Evolutionary conservation across 2,113 vertebrate species (phyloP).

Genomic region (Neofelis nebulosa): DNA sequence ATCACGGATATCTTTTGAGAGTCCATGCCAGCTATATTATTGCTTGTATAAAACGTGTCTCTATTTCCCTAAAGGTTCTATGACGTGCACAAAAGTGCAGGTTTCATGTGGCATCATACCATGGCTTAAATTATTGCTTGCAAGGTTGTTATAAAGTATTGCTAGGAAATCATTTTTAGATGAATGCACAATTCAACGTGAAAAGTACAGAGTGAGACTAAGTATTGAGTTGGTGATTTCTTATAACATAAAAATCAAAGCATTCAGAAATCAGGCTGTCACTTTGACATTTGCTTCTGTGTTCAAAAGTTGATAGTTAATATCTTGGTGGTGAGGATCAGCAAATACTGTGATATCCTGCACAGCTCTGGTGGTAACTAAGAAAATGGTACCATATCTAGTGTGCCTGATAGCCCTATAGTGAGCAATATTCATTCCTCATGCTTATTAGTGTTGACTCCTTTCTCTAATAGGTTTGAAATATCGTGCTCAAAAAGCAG

Average conservation of each 20-base stretch:
- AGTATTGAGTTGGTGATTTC: slow-evolving; percentile 44
- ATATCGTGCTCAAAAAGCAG: not conserved
- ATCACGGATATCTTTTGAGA: slow-evolving; percentile 27
- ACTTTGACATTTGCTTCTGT: not conserved
- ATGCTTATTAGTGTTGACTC: slow-evolving; percentile 32
- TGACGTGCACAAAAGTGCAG: slow-evolving; percentile 13
- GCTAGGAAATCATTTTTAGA: slow-evolving; percentile 75
- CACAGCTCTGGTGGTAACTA: slow-evolving; percentile 1
- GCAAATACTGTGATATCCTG: not conserved
- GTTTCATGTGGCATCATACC: slow-evolving; percentile 8
- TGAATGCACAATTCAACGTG: slow-evolving; percentile 6
- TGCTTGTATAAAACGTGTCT: slow-evolving; percentile 69
- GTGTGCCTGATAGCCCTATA: slow-evolving; percentile 44
- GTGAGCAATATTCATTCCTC: slow-evolving; percentile 63
- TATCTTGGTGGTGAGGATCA: not conserved
- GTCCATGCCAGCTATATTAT: slow-evolving; percentile 66
- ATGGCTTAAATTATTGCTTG: slow-evolving; percentile 85
- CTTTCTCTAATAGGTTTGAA: slow-evolving; percentile 46
- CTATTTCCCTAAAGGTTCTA: slow-evolving; percentile 41
- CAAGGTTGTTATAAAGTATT: slow-evolving; percentile 77
- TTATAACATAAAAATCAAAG: slow-evolving; percentile 40
- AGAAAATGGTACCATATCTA: not conserved
- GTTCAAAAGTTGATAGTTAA: not conserved
- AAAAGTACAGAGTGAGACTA: slow-evolving; percentile 51
- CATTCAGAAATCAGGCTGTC: slow-evolving; percentile 20